A percentile compares a stretch with the other conserved stretches of the same genome.
Conservation (phyloP, 2,797 vertebrate species). For the Chaenodraco wilsoni region DNA sequence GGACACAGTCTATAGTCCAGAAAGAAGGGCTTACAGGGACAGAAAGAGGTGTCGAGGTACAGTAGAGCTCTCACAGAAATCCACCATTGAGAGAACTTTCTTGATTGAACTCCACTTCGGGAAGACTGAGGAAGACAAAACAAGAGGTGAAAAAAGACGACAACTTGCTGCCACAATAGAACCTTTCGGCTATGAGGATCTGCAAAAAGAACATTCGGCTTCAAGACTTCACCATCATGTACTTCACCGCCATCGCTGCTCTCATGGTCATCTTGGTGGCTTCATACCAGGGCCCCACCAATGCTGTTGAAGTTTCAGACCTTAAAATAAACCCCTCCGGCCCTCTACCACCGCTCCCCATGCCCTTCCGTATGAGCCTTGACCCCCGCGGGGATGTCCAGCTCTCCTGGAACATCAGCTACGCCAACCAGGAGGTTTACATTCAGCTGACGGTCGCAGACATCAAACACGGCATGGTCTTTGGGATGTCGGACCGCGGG, state of each 20-base stretch:
- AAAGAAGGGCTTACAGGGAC: constrained; percentile 22
- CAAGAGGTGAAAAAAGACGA: not conserved
- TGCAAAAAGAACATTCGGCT: constrained; percentile 82
- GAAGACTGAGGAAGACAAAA: constrained; percentile 1
- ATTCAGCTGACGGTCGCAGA: constrained; percentile 85
- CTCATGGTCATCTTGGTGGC: constrained; percentile 93
- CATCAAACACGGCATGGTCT: constrained; percentile 86
- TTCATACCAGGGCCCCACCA: constrained; percentile 84
- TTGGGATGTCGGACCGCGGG: constrained; percentile 94
- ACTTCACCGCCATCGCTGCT: constrained; percentile 87
- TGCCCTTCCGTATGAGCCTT: constrained; percentile 89
- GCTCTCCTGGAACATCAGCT: constrained; percentile 95
- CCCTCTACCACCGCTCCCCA: constrained; percentile 65
- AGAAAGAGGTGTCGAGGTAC: constrained; percentile 10
- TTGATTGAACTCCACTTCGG: constrained; percentile 22
- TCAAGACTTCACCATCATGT: constrained; percentile 90
- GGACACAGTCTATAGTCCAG: constrained; percentile 25
- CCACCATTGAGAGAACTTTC: constrained; percentile 2
- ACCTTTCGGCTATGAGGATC: constrained; percentile 65
- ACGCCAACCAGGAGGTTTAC: constrained; percentile 81
- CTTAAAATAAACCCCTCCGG: constrained; percentile 25
- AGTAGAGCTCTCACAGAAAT: not conserved
- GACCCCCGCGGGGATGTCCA: constrained; percentile 87
- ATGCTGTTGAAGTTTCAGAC: constrained; percentile 79
- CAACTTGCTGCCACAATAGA: not conserved